A percentile compares a stretch with the other conserved stretches of the same genome.
These are phyloP conservation scores for Halyomorpha halys DNA, from an alignment of 1,140 invertebrate genomes.

Conservation along the genomic window DNA sequence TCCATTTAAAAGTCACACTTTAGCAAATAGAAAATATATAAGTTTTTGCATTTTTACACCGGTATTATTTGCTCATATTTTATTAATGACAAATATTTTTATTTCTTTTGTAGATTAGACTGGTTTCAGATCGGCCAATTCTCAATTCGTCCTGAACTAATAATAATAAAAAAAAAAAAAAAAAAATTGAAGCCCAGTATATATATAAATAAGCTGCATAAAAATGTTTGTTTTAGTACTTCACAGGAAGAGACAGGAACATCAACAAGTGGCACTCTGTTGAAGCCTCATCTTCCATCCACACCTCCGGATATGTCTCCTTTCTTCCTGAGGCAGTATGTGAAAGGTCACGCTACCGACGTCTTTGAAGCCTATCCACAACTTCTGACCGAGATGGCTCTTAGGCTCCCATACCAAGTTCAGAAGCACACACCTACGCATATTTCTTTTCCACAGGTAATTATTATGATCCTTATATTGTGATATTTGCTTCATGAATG, in stretches of 20 bases:
- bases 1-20: no score
- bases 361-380: constrained; percentile 90
- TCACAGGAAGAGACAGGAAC: constrained; percentile 40
- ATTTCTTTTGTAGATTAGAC: no score
- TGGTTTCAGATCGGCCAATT: no score
- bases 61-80: no score
- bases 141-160: no score
- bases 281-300: constrained; percentile 70
- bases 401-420: constrained; percentile 89
- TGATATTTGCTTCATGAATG: no score
- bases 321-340: constrained; percentile 87
- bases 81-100: no score
- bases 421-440: constrained; percentile 51
- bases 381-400: constrained; percentile 86
- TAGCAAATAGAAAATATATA: no score
- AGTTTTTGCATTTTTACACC: no score
- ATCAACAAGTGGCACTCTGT: constrained; percentile 45
- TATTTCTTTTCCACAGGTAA: constrained; percentile 45
- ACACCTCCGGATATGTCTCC: constrained; percentile 88
- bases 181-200: no score
- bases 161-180: no score
- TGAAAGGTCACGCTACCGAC: constrained; percentile 81
- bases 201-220: no score
- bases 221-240: neutral
- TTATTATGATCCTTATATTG: neutral